Evolutionary conservation across 2,113 vertebrate genomes (phyloP), one percentile per base, ranked within the genome.

Genomic region (Cavia porcellus): DNA sequence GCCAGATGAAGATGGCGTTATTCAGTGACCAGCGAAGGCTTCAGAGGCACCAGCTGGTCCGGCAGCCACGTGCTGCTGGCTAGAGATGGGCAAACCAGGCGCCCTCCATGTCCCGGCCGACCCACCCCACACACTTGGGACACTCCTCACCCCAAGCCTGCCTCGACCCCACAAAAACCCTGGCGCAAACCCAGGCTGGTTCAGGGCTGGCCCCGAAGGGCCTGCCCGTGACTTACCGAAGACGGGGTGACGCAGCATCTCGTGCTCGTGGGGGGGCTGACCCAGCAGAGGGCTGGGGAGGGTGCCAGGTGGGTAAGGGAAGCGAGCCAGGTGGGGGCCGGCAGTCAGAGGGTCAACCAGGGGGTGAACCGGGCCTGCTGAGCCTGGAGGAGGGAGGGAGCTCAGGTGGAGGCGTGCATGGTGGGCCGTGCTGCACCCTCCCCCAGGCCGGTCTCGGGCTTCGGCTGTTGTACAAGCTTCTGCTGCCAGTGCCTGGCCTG

Each of bases 211-310:
- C 28, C 15, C 75, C 22, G 5, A 0, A 6, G 45, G 2, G 4
- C 35, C 28, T 35, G 47, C 45, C 38, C 45, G 19, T 2, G 0
- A 22, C 99, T 98, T 98, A 99, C 99, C 99, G 17, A 99, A 99
- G 82, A 99, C 99, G 1, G 99, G 99, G 97, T 99, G 99, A 94
- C 99, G 99, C 62, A 99, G 99, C 99, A 99, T 99, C 99, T 99
- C 99, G 74, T 99, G 99, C 98, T 99, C 99, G 0, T 99, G 99
- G n/a, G 99, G 99, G 2, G 99, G 99, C 98, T 99, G 99, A 85
- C 99, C 99, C 83, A 99, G 99, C 98, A 99, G 99, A 45, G 99
- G 98, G 98, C 99, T 99, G 97, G 99, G 99, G 98, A 99, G 99
- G 98, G 99, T 99, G 96, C 99, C 99, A 19, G 99, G 99, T 0